Conservation (phyloP, 2,888 invertebrate species). For the Dimorphilus gyrociliatus region DNA sequence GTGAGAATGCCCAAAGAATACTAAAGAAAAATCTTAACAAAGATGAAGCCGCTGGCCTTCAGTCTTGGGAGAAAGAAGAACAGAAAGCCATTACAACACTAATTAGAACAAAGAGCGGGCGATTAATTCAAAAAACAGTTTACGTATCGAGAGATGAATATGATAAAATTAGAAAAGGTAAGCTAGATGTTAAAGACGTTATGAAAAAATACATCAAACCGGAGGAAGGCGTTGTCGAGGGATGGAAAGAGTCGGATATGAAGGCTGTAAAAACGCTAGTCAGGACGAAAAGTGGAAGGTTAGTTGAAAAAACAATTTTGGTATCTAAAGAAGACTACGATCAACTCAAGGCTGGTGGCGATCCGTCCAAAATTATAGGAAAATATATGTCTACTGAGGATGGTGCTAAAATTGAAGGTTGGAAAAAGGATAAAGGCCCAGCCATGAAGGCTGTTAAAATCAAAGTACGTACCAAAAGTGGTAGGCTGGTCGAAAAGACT, state of each 20-base stretch:
- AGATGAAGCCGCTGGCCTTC: constrained; percentile 25
- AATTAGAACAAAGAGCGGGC: constrained; percentile 33
- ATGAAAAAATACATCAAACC: constrained; percentile 24
- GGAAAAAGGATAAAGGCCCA: constrained; percentile 21
- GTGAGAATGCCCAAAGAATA: constrained; percentile 8
- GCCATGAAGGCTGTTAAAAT: constrained; percentile 23
- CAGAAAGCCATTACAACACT: constrained; percentile 32
- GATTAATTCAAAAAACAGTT: constrained; percentile 25
- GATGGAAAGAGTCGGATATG: constrained; percentile 34
- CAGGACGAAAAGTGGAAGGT: constrained; percentile 31
- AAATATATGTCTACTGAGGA: constrained; percentile 29
- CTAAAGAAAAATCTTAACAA: constrained; percentile 25
- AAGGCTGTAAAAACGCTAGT: constrained; percentile 31
- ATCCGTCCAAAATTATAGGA: constrained; percentile 21
- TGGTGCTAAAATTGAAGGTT: constrained; percentile 23
- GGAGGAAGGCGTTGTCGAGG: constrained; percentile 23
- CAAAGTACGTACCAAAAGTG: constrained; percentile 28
- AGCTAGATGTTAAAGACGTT: constrained; percentile 15
- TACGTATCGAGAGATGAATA: constrained; percentile 32
- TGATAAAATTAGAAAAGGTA: constrained; percentile 26
- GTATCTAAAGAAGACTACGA: constrained; percentile 33
- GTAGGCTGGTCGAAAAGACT: constrained; percentile 31
- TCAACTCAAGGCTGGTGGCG: constrained; percentile 17
- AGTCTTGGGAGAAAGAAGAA: constrained; percentile 33
- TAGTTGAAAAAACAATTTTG: constrained; percentile 30